Evolutionary conservation across 2,797 vertebrate species (phyloP).

Genomic region (Pantherophis vulpinus): DNA sequence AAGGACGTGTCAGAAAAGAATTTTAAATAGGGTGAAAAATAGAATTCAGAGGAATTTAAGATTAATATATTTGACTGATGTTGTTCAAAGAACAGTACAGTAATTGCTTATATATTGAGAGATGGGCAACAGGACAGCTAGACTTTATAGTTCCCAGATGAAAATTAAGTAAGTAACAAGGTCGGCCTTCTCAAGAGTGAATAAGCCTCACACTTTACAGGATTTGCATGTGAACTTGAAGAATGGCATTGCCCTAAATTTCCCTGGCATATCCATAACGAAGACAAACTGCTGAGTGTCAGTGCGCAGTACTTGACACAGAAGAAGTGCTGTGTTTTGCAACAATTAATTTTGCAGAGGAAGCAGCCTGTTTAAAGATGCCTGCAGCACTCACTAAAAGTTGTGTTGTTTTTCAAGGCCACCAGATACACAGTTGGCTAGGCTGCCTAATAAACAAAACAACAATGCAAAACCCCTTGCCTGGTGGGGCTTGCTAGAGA

Average conservation of each 20-base stretch:
- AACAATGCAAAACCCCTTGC: constrained; percentile 67
- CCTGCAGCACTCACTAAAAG: constrained; percentile 71
- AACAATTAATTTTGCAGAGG: constrained; percentile 77
- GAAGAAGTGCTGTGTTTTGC: constrained; percentile 65
- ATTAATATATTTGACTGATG: background rate
- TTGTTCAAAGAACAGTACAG: background rate
- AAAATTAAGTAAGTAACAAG: background rate
- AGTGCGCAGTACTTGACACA: constrained; percentile 61
- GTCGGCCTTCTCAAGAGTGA: background rate
- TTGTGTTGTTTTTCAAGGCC: constrained; percentile 75
- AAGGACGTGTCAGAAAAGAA: background rate
- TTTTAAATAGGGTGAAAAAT: background rate
- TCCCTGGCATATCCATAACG: constrained; percentile 50
- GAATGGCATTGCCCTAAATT: constrained; percentile 48
- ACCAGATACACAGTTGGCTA: constrained; percentile 68
- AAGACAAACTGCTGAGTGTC: constrained; percentile 68
- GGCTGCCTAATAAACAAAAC: constrained; percentile 74
- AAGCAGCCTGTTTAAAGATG: constrained; percentile 76
- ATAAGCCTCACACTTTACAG: background rate
- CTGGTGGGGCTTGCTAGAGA: constrained; percentile 66
- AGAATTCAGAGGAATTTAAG: background rate
- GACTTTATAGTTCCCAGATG: background rate
- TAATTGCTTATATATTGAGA: constrained; percentile 16
- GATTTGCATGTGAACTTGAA: constrained; percentile 20
- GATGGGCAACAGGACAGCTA: background rate